Percentiles rank a stretch among this genome's conserved stretches.
Conservation (phyloP, 2,888 invertebrate species). For the Seladonia tumulorum region DNA sequence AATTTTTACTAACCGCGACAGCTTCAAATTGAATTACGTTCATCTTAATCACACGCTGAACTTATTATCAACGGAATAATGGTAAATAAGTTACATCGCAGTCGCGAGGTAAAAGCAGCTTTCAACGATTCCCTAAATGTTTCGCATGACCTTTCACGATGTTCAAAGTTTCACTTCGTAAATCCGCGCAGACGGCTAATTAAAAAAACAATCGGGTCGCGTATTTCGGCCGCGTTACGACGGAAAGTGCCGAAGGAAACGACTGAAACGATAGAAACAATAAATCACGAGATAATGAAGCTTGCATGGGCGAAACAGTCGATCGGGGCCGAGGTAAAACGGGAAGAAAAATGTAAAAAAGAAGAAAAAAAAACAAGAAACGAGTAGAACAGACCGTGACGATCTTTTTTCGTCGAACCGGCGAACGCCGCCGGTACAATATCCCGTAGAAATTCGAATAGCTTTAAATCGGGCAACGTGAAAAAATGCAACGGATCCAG, state of each 20-base stretch:
- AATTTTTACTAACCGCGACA: neutral
- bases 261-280: neutral
- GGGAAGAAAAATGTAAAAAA: neutral
- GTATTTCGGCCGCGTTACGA: neutral
- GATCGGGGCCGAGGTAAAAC: neutral
- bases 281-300: constrained; percentile 14
- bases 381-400: neutral
- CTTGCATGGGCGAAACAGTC: neutral
- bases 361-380: neutral
- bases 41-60: neutral
- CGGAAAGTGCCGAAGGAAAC: neutral
- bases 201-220: neutral
- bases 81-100: neutral
- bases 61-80: neutral
- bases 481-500: constrained; percentile 68
- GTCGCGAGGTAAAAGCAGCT: neutral
- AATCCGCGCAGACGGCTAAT: neutral
- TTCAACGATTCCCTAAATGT: neutral
- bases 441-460: constrained; percentile 60
- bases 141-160: no score
- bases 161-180: neutral
- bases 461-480: constrained; percentile 64
- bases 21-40: neutral
- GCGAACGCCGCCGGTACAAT: constrained; percentile 43
- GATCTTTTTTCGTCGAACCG: constrained; percentile 48